Conservation (phyloP, 2,113 vertebrate species). For the Himantopus leucocephalus region DNA sequence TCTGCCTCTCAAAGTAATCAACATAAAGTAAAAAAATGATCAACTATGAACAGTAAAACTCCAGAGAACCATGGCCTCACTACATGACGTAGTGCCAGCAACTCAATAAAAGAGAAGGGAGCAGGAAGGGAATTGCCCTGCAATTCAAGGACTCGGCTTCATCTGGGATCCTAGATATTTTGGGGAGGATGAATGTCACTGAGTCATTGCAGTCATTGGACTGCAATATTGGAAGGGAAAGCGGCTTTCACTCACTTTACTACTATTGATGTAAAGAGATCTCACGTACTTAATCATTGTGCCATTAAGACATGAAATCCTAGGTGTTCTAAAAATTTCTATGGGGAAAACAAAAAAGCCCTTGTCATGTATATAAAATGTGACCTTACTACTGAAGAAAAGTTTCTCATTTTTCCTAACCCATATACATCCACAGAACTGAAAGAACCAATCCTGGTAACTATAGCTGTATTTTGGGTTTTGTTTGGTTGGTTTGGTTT, state of each 20-base stretch:
- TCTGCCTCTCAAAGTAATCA: background rate
- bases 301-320: background rate
- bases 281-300: accelerated
- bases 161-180: background rate
- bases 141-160: background rate
- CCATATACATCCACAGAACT: background rate
- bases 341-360: accelerated
- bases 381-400: background rate
- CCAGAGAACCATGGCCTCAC: background rate
- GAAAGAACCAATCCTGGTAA: background rate
- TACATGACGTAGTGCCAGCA: background rate
- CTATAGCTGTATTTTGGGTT: background rate
- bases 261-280: background rate
- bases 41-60: background rate
- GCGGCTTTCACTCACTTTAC: background rate
- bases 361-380: background rate
- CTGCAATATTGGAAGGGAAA: background rate
- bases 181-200: background rate
- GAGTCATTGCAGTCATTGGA: background rate
- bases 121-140: background rate
- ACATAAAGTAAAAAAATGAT: background rate
- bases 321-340: background rate
- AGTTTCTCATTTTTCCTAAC: background rate
- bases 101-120: background rate
- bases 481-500: too few relatives aligned